These are phyloP conservation scores for Dermochelys coriacea DNA, from an alignment of 2,797 vertebrate species.

Conservation along the genomic window DNA sequence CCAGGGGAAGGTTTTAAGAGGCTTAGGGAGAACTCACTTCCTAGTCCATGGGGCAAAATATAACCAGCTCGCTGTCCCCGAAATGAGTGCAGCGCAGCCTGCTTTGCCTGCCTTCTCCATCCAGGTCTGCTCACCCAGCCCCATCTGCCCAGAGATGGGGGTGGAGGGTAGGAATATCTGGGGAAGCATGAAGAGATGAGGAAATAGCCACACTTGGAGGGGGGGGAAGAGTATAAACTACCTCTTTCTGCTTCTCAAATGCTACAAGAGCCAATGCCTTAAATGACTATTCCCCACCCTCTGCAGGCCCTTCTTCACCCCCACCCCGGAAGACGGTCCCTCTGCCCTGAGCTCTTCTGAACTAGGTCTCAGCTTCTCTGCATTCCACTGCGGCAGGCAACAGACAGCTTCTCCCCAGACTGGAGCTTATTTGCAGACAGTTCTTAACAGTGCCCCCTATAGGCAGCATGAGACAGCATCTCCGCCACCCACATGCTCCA, in stretches of 20 bases:
- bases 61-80: not conserved
- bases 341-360: rapidly evolving
- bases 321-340: not conserved
- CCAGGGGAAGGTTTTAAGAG: not conserved
- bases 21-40: not conserved
- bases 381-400: not conserved
- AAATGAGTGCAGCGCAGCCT: not conserved
- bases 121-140: not conserved
- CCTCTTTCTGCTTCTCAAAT: not conserved
- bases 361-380: not conserved
- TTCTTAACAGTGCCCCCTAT: not conserved
- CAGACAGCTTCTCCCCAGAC: not conserved
- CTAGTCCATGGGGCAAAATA: not conserved
- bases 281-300: not conserved
- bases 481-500: not conserved
- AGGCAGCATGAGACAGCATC: not conserved
- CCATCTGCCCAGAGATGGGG: not conserved
- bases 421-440: not conserved
- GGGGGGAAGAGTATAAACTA: not conserved
- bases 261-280: not conserved
- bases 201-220: not conserved
- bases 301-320: not conserved
- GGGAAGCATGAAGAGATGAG: not conserved
- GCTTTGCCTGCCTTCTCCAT: rapidly evolving
- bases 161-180: not conserved